Evolutionary conservation across 2,113 vertebrate genomes (phyloP).

Genomic region (Etheostoma cragini): DNA sequence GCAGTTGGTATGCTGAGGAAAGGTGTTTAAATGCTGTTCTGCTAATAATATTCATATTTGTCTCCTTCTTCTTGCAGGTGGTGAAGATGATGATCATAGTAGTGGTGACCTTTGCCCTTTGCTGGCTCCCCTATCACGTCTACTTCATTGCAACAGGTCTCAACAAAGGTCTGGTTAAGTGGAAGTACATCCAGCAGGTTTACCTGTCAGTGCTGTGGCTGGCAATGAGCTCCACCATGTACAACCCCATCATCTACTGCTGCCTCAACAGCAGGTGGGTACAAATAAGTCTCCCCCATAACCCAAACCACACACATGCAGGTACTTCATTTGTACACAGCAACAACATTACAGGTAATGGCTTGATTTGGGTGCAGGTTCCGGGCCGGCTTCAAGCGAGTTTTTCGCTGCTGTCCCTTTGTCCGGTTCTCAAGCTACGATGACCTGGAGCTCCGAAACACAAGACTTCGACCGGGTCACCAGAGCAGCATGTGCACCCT

Average conservation of each 20-base stretch:
- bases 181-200: slow-evolving; percentile 98
- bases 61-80: slow-evolving; percentile 84
- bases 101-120: slow-evolving; percentile 94
- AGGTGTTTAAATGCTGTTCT: neutral
- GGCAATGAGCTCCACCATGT: slow-evolving; percentile 99
- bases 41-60: neutral
- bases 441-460: slow-evolving; percentile 77
- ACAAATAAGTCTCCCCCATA: neutral
- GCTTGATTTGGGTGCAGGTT: slow-evolving; percentile 68
- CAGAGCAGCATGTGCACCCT: slow-evolving; percentile 84
- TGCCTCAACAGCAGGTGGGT: slow-evolving; percentile 97
- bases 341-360: neutral
- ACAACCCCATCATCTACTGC: slow-evolving; percentile 99
- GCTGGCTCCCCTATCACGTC: slow-evolving; percentile 96
- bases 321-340: neutral
- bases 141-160: slow-evolving; percentile 94
- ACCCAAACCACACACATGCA: neutral
- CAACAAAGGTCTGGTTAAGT: slow-evolving; percentile 87
- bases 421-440: slow-evolving; percentile 75
- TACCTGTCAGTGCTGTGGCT: slow-evolving; percentile 97
- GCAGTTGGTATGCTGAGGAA: neutral
- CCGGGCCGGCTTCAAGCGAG: slow-evolving; percentile 79
- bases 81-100: slow-evolving; percentile 99
- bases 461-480: slow-evolving; percentile 67
- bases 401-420: slow-evolving; percentile 81